Conservation (phyloP, 1,140 invertebrate genomes). For the Homalodisca vitripennis region DNA sequence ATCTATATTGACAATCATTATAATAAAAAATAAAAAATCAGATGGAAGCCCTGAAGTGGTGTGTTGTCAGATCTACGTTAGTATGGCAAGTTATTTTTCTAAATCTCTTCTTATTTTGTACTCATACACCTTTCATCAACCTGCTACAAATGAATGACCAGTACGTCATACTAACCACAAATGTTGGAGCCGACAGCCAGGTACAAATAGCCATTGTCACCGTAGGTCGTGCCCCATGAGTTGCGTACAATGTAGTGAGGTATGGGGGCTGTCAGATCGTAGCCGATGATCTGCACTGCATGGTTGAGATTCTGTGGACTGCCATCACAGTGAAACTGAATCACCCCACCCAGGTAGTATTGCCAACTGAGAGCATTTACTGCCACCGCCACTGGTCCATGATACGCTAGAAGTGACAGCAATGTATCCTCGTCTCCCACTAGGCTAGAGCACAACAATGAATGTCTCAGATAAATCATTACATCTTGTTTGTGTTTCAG, state of each 20-base stretch:
- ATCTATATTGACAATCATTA: too few relatives aligned
- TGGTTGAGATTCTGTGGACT: constrained; percentile 68
- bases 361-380: constrained; percentile 87
- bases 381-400: constrained; percentile 75
- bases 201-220: constrained; percentile 74
- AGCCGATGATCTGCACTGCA: constrained; percentile 84
- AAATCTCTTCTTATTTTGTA: too few relatives aligned
- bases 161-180: constrained; percentile 59
- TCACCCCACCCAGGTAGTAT: constrained; percentile 82
- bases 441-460: constrained; percentile 61
- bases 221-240: constrained; percentile 80
- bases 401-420: constrained; percentile 58
- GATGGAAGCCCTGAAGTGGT: too few relatives aligned
- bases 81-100: too few relatives aligned
- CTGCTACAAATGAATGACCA: too few relatives aligned
- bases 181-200: constrained; percentile 75
- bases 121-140: too few relatives aligned
- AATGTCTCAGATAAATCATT: too few relatives aligned
- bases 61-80: too few relatives aligned
- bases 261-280: constrained; percentile 67
- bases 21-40: too few relatives aligned
- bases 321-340: constrained; percentile 76
- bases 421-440: constrained; percentile 66
- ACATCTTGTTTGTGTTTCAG: too few relatives aligned
- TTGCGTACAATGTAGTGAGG: constrained; percentile 86